Evolutionary conservation across 2,113 vertebrate genomes (phyloP), one percentile per base, ranked within the genome.

Genomic region (Istiophorus platypterus): DNA sequence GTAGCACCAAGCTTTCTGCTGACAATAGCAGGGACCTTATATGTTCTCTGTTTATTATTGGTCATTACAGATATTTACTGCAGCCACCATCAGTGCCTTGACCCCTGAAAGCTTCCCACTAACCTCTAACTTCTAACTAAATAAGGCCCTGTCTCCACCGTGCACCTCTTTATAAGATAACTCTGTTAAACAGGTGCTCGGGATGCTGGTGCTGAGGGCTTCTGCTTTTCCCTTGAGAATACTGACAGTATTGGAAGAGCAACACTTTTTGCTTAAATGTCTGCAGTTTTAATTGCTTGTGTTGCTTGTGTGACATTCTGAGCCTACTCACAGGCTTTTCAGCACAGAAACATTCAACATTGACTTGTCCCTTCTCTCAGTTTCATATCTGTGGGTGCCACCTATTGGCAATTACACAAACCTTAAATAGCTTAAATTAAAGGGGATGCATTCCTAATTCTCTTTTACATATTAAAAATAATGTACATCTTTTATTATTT

Each of bases 41-140:
- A 85, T 86, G 86, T 86, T 88, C 84, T 72, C 63, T 83, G 88
- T 93, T 92, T 91, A 89, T 92, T 89, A 89, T 89, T 81, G 81
- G 80, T 82, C 85, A 90, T 94, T 90, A 90, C 31, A 74, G 76
- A 90, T 92, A 93, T 93, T 94, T 93, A 93, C 88, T 85, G 82
- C 87, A 75, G 82, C 63, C 81, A 78, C 84, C 87, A 70, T 85
- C 81, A 54, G 76, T 85, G 56, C 61, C 70, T 49, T 84, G 83
- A 90, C 78, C 87, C 84, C 85, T 86, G 76, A 90, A 87, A 89
- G 89, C 84, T 76, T 80, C 39, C 42, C 42, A 49, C 80, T 86
- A 79, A 91, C 87, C 88, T 78, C 56, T 71, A 71, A 70, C 79
- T 78, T 82, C 54, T 71, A 51, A 81, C 79, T 81, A 85, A 90